These are phyloP conservation scores for Pachypsylla venusta DNA, from an alignment of 1,140 invertebrate genomes.

Conservation along the genomic window DNA sequence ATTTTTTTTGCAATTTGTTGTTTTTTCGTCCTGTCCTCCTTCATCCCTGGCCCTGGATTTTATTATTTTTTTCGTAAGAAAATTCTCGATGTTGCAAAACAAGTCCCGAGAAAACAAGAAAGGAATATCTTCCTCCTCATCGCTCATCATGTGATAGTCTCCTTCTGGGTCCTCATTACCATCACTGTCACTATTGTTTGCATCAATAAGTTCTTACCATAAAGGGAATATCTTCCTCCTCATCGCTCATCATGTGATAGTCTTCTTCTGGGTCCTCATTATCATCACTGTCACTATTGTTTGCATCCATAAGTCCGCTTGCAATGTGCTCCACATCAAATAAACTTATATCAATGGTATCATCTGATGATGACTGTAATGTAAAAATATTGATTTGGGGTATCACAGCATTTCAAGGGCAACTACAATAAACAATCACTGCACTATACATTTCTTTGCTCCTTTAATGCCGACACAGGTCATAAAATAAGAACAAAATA, in stretches of 20 bases:
- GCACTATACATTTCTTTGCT: too few relatives aligned
- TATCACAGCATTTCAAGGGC: constrained; percentile 2
- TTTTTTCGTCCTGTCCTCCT: constrained; percentile 20
- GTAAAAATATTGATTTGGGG: too few relatives aligned
- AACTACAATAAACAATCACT: too few relatives aligned
- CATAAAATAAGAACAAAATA: too few relatives aligned
- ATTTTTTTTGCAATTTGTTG: constrained; percentile 18
- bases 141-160: constrained; percentile 18
- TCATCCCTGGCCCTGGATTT: constrained; percentile 14
- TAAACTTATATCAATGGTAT: too few relatives aligned
- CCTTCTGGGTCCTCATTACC: constrained; percentile 16
- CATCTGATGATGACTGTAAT: too few relatives aligned
- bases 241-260: constrained; percentile 20
- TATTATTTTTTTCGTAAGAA: not conserved
- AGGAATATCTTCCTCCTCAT: constrained; percentile 20
- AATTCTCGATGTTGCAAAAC: constrained; percentile 12
- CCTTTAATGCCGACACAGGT: not conserved
- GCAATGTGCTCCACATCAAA: too few relatives aligned
- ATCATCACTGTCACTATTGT: constrained; percentile 11
- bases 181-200: constrained; percentile 7
- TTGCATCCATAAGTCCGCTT: too few relatives aligned
- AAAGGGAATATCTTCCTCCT: constrained; percentile 18
- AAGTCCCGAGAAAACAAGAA: constrained; percentile 9
- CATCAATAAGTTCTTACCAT: constrained; percentile 21
- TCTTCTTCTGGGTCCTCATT: constrained; percentile 20